A percentile compares a stretch with the other conserved stretches of the same genome.
phyloP scores from a whole-genome alignment of 2,113 vertebrate species.

The Andinoacara biseriatus region DNA sequence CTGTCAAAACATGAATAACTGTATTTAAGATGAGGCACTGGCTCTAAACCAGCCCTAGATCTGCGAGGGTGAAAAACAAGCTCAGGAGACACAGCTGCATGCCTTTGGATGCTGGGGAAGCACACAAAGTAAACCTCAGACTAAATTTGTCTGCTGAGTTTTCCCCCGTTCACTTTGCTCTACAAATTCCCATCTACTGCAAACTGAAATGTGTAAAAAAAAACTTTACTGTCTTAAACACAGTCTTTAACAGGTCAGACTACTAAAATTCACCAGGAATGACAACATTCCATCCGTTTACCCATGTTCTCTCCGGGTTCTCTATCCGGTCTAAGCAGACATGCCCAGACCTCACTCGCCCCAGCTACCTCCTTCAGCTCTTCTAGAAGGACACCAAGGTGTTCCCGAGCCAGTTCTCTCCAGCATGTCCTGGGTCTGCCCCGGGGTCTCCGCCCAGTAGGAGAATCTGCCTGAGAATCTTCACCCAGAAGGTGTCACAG shows the following conservation, averaged over 20 bases:
- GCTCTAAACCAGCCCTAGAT: not conserved
- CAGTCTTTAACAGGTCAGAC: too few species aligned
- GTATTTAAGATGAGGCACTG: not conserved
- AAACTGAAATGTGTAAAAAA: too few species aligned
- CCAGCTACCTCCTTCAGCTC: too few species aligned
- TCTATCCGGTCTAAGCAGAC: too few species aligned
- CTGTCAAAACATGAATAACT: not conserved
- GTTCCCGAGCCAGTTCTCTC: not conserved
- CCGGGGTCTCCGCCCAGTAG: not conserved
- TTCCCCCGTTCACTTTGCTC: not conserved
- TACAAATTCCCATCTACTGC: too few species aligned
- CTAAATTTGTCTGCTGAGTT: not conserved
- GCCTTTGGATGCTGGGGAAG: not conserved
- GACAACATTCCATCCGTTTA: too few species aligned
- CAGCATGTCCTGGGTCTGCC: rapidly evolving
- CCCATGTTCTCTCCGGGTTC: too few species aligned
- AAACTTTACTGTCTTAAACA: too few species aligned
- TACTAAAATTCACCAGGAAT: too few species aligned
- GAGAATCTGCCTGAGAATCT: not conserved
- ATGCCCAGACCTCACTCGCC: too few species aligned
- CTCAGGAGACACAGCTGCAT: not conserved
- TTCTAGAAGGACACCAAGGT: not conserved
- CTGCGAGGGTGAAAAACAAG: not conserved
- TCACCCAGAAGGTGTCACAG: not conserved
- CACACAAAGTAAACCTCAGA: not conserved